A percentile compares a stretch with the other conserved stretches of the same genome.
Evolutionary conservation across 2,797 vertebrate species (phyloP).

Genomic region (Phalloptychus januarius): DNA sequence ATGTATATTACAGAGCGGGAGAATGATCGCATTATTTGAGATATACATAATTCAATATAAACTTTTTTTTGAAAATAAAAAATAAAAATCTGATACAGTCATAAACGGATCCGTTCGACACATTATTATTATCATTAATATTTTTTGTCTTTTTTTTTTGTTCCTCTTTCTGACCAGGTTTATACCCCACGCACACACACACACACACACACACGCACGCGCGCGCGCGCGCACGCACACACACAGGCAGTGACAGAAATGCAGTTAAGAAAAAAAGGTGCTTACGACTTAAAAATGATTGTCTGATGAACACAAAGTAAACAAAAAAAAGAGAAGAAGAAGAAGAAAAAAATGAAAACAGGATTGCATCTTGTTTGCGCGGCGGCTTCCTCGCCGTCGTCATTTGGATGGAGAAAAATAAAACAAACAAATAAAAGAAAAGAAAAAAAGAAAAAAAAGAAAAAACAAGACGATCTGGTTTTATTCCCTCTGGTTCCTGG

Average conservation of each 20-base stretch:
- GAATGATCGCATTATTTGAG: conserved; percentile 97
- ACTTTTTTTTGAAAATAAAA: conserved; percentile 97
- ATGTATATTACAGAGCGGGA: conserved; percentile 99
- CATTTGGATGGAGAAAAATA: conserved; percentile 51
- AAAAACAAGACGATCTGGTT: conserved; percentile 72
- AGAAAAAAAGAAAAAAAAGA: conserved; percentile 12
- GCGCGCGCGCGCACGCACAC: no score
- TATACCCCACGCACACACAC: conserved; percentile 86
- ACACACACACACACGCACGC: no score
- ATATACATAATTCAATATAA: conserved; percentile 99
- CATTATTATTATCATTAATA: neutral
- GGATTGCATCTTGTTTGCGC: conserved; percentile 91
- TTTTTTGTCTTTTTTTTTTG: neutral
- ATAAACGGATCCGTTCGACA: conserved; percentile 98
- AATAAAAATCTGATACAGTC: conserved; percentile 99
- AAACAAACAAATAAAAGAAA: conserved; percentile 77
- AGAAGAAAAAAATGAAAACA: conserved; percentile 39
- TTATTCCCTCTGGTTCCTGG: conserved; percentile 94
- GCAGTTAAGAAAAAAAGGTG: conserved; percentile 95
- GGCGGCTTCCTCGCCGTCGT: conserved; percentile 63
- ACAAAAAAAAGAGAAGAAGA: neutral
- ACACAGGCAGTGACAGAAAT: conserved; percentile 96
- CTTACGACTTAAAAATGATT: conserved; percentile 99
- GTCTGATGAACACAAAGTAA: conserved; percentile 96
- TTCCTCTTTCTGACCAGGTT: conserved; percentile 85